Evolutionary conservation across 1,140 invertebrate genomes (phyloP).

Genomic region (Bicyclus anynana): DNA sequence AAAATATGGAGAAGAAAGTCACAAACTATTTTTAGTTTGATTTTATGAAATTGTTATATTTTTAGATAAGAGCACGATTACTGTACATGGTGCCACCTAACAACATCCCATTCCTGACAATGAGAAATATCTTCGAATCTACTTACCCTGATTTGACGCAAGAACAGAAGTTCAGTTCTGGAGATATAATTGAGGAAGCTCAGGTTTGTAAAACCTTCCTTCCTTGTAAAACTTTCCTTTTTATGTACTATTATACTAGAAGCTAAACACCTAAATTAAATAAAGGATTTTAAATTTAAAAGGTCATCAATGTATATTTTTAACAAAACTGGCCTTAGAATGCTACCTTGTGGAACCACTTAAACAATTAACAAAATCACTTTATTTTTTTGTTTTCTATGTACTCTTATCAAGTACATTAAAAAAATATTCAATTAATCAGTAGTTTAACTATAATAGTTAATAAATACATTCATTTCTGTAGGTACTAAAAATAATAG

Average conservation of each 20-base stretch:
- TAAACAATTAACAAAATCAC: too few relatives aligned
- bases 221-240: too few relatives aligned
- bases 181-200: slow-evolving; percentile 60
- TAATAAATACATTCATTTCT: not conserved
- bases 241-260: too few relatives aligned
- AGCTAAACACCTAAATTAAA: too few relatives aligned
- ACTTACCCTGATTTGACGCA: slow-evolving; percentile 49
- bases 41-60: not conserved
- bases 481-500: slow-evolving; percentile 55
- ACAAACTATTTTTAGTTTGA: too few relatives aligned
- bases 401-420: too few relatives aligned
- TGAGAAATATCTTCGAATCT: slow-evolving; percentile 56
- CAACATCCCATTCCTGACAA: slow-evolving; percentile 77
- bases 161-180: slow-evolving; percentile 54
- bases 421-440: too few relatives aligned
- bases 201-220: slow-evolving; percentile 51
- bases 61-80: slow-evolving; percentile 75
- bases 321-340: not conserved
- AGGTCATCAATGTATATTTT: not conserved
- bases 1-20: too few relatives aligned
- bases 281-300: too few relatives aligned
- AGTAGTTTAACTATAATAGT: too few relatives aligned
- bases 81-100: slow-evolving; percentile 83
- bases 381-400: too few relatives aligned
- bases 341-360: too few relatives aligned